Evolutionary conservation across 2,888 invertebrate genomes (phyloP), one percentile per base, ranked within the genome.

Genomic region (Odontocerum albicorne): DNA sequence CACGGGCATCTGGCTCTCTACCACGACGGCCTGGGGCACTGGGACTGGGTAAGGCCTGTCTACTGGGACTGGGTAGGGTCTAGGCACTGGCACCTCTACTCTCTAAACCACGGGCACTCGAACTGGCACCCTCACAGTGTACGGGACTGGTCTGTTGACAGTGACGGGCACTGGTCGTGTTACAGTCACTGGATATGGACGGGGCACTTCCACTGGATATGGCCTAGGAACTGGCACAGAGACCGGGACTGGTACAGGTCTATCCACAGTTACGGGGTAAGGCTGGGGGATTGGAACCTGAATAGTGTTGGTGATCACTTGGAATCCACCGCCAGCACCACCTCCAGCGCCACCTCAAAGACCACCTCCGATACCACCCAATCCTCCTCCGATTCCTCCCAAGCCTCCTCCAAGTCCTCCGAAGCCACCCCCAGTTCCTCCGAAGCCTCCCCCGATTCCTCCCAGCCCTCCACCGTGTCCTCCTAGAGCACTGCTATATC

Each of bases 221-320:
- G n/a, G n/a, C n/a, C n/a, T n/a, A n/a, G n/a, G n/a, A n/a, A n/a
- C n/a, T n/a, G n/a, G n/a, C n/a, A n/a, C n/a, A n/a, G n/a, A n/a
- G n/a, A n/a, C n/a, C n/a, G n/a, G n/a, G n/a, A n/a, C n/a, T n/a
- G n/a, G n/a, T n/a, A n/a, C n/a, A n/a, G n/a, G n/a, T n/a, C 12
- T 55, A 56, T 35, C 45, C 7, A 79, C 75, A 43, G 77, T 66
- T 19, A 81, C 74, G 10, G 78, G 70, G 65, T 77, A 77, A 51
- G 81, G 78, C 54, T n/a, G n/a, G n/a, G n/a, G n/a, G 0, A 77
- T 73, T 2, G 76, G 75, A n/a, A n/a, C n/a, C n/a, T n/a, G n/a
- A n/a, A n/a, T n/a, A n/a, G n/a, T n/a, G n/a, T n/a, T n/a, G n/a
- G n/a, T n/a, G n/a, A n/a, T n/a, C n/a, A 56, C 51, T 51, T 55